Evolutionary conservation across 2,113 vertebrate genomes (phyloP), one percentile per base, ranked within the genome.

Genomic region (Corythornis madagascariensis): DNA sequence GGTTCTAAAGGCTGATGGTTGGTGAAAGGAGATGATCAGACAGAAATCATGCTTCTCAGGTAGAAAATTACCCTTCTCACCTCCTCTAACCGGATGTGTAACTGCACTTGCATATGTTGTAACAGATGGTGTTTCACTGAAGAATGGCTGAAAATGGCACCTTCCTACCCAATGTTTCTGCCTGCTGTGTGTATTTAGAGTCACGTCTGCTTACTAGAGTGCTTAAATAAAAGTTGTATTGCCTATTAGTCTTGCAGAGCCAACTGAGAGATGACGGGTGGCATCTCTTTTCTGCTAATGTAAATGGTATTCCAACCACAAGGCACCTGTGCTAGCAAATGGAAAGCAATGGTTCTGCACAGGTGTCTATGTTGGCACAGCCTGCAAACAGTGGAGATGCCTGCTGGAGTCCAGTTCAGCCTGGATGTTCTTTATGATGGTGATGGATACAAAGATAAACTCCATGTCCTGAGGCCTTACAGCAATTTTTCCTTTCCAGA

Each of bases 111-210:
- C 80, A 57, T 65, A 76, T 89, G 72, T 48, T 59, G 22, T 11
- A 47, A 7, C 47, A 67, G 90, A 88, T 90, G 80, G 78, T 5
- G 29, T 69, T 88, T 80, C 67, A 52, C 59, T 92, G 91, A 89
- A 87, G 78, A 93, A 92, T 79, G 86, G 81, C 78, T 89, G 91
- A 64, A 95, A 95, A 89, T 61, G 47, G 67, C 87, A 92, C 94
- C 87, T 83, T 92, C 78, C 78, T 64, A 83, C 72, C 94, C 92
- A 74, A 7, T 67, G 71, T 48, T 87, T 92, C 89, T 88, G 66
- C 91, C 91, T 93, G 81, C 89, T 84, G 86, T 89, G 84, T 92
- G 86, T 80, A 64, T 92, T 92, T 93, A 93, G 92, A 96, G 25
- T 53, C 52, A n/a, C 60, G 35, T 40, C 74, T 95, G 66, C 52